Percentiles rank a stretch among this genome's conserved stretches.
These are phyloP conservation scores for Lacanobia wlatinum DNA, from an alignment of 2,888 invertebrate species.

Conservation along the genomic window DNA sequence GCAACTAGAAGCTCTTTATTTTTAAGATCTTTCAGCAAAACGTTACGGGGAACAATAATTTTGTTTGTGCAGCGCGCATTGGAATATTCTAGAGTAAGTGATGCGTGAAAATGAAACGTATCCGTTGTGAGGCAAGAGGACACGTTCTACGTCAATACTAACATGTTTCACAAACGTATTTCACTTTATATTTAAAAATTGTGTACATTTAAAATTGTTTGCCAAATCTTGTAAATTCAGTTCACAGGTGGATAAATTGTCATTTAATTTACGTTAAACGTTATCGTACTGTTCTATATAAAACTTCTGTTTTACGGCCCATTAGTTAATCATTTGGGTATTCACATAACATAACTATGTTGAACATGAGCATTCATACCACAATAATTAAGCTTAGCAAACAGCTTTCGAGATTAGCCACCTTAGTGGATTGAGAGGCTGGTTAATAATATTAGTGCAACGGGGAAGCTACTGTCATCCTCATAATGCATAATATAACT, in stretches of 20 bases:
- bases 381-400: conserved; percentile 9
- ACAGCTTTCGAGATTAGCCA: conserved; percentile 22
- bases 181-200: conserved; percentile 27
- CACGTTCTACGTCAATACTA: conserved; percentile 29
- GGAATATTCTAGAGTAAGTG: conserved; percentile 33
- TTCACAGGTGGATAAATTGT: conserved; percentile 8
- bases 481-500: conserved; percentile 27
- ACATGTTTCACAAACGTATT: conserved; percentile 29
- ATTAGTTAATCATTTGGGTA: neutral
- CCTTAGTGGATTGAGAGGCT: conserved; percentile 6
- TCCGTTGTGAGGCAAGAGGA: conserved; percentile 32
- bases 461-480: conserved; percentile 6
- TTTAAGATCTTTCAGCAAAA: neutral
- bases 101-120: conserved; percentile 47
- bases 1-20: conserved; percentile 3
- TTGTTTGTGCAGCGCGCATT: conserved; percentile 24
- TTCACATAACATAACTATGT: conserved; percentile 14
- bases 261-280: neutral
- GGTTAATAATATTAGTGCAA: conserved; percentile 36
- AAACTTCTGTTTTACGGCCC: neutral
- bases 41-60: conserved; percentile 19
- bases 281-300: too few relatives aligned
- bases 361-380: conserved; percentile 3
- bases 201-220: neutral
- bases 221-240: neutral